Evolutionary conservation across 2,797 vertebrate genomes (phyloP).

Genomic region (Cercopithecus hamlyni): DNA sequence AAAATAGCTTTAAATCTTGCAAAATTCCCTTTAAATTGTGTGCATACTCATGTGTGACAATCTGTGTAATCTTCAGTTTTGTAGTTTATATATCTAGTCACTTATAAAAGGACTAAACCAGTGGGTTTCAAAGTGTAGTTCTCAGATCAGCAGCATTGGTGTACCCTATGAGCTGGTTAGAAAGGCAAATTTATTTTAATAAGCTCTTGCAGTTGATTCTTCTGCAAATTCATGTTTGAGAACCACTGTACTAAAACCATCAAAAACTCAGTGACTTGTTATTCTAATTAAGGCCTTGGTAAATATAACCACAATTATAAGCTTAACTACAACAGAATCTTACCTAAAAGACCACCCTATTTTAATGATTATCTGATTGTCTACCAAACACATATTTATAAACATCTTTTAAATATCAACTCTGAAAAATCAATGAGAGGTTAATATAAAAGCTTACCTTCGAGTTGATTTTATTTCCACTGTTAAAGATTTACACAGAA

Average conservation of each 20-base stretch:
- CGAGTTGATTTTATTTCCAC: background rate
- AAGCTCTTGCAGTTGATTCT: background rate
- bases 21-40: background rate
- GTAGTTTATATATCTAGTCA: background rate
- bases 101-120: background rate
- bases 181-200: conserved; percentile 27
- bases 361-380: background rate
- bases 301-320: background rate
- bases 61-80: background rate
- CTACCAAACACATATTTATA: background rate
- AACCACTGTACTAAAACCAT: background rate
- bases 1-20: background rate
- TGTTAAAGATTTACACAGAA: conserved; percentile 12
- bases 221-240: background rate
- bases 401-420: background rate
- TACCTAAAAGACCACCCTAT: background rate
- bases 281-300: background rate
- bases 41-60: background rate
- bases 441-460: background rate
- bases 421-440: conserved; percentile 2
- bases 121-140: background rate
- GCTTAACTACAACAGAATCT: background rate
- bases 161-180: background rate
- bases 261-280: background rate
- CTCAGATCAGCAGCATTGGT: background rate